These are phyloP conservation scores for Silurus aristotelis DNA, from an alignment of 2,797 vertebrate species.

Conservation along the genomic window DNA sequence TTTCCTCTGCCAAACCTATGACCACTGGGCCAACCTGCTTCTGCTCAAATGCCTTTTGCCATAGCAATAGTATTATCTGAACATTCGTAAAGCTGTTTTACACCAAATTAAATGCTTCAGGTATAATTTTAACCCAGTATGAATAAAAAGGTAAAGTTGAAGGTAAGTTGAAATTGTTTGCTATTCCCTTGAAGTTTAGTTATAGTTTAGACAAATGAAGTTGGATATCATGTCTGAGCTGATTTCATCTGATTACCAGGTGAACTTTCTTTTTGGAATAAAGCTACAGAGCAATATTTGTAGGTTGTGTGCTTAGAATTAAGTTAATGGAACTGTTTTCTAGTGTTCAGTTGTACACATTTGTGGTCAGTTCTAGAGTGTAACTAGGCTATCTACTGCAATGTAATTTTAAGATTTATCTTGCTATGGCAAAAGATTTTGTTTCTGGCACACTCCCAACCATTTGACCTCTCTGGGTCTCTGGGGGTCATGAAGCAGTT, in stretches of 20 bases:
- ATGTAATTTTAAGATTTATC: constrained; percentile 71
- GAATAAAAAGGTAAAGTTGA: constrained; percentile 18
- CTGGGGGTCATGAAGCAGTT: constrained; percentile 98
- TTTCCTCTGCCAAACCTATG: constrained; percentile 67
- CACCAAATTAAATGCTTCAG: not conserved
- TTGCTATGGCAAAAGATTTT: constrained; percentile 96
- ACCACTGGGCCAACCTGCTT: constrained; percentile 85
- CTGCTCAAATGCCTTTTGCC: constrained; percentile 87
- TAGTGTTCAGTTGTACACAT: constrained; percentile 13
- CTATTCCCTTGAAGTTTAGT: constrained; percentile 20
- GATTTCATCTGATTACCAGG: not conserved
- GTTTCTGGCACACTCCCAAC: constrained; percentile 80
- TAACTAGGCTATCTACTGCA: constrained; percentile 1
- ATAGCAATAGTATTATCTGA: constrained; percentile 77
- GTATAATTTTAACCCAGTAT: not conserved
- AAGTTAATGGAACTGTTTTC: constrained; percentile 17
- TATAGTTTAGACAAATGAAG: constrained; percentile 13
- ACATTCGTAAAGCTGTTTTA: not conserved
- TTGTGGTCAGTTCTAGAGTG: constrained; percentile 5
- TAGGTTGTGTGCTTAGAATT: not conserved
- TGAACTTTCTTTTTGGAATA: not conserved
- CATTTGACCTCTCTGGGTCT: constrained; percentile 86
- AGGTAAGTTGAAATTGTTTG: constrained; percentile 49
- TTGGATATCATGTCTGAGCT: constrained; percentile 20
- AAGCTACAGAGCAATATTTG: not conserved